A percentile compares a stretch with the other conserved stretches of the same genome.
These are phyloP conservation scores for Drosophila lacteicornis DNA, from an alignment of 1,140 invertebrate genomes.

Conservation along the genomic window DNA sequence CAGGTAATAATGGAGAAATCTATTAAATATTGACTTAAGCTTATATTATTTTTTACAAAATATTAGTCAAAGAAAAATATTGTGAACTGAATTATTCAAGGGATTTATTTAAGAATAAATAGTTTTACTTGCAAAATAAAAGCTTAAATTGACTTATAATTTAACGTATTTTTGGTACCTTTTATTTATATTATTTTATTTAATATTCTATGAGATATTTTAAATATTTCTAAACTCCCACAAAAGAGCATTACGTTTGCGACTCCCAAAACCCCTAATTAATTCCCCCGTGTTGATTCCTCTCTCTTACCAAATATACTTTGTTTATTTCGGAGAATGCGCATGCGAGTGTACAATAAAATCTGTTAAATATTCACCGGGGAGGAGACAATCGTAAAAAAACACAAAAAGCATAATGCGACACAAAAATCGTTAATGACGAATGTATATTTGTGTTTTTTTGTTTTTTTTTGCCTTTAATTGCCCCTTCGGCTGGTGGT, in stretches of 20 bases:
- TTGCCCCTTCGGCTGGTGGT: slow-evolving; percentile 53
- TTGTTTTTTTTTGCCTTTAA: slow-evolving; percentile 49
- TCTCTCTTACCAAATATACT: slow-evolving; percentile 9
- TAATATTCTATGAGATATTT: too few relatives aligned
- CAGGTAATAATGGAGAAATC: too few relatives aligned
- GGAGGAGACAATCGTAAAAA: slow-evolving; percentile 49
- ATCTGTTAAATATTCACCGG: slow-evolving; percentile 72
- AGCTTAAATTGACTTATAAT: too few relatives aligned
- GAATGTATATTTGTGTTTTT: slow-evolving; percentile 57
- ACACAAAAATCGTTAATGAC: slow-evolving; percentile 73
- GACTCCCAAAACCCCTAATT: neutral
- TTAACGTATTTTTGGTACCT: too few relatives aligned
- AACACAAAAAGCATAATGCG: slow-evolving; percentile 45
- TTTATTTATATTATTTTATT: neutral
- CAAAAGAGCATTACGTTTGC: neutral
- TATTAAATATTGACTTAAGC: too few relatives aligned
- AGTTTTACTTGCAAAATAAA: too few relatives aligned
- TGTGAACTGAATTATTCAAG: too few relatives aligned
- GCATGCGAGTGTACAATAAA: slow-evolving; percentile 75
- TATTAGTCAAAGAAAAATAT: too few relatives aligned
- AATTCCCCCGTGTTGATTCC: slow-evolving; percentile 5
- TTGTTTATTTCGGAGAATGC: slow-evolving; percentile 55
- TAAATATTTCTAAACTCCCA: rapidly evolving
- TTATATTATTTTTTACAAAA: too few relatives aligned
- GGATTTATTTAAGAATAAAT: too few relatives aligned